phyloP scores from a whole-genome alignment of 1,140 invertebrate species.

The Neodiprion fabricii region DNA sequence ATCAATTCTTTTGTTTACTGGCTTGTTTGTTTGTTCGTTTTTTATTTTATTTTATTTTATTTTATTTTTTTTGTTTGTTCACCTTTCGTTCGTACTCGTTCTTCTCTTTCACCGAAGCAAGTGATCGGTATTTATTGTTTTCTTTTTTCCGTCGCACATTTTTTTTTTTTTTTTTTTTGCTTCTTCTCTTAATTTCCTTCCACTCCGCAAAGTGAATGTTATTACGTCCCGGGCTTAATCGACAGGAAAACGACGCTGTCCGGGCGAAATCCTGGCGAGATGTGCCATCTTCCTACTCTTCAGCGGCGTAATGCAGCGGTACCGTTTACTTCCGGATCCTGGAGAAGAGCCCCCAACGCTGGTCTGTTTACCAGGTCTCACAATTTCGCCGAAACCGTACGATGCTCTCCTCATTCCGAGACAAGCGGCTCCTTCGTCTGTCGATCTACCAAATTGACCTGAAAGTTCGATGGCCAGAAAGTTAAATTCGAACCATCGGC shows the following conservation, averaged over 20 bases:
- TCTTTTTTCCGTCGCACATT: no score
- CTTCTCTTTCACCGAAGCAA: background rate
- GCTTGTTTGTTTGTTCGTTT: background rate
- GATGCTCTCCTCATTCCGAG: constrained; percentile 40
- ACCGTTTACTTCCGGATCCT: constrained; percentile 47
- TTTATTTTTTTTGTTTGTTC: constrained; percentile 12
- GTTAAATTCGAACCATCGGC: no score
- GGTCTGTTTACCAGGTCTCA: constrained; percentile 43
- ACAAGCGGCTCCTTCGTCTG: background rate
- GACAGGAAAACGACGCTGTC: constrained; percentile 76
- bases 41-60: no score
- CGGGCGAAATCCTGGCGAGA: constrained; percentile 77
- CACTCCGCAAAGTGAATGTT: constrained; percentile 19
- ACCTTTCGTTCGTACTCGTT: background rate
- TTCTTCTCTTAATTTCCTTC: constrained; percentile 20
- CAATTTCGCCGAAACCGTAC: constrained; percentile 51
- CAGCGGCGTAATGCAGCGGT: constrained; percentile 70
- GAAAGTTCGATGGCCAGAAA: no score
- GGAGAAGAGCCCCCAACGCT: constrained; percentile 41
- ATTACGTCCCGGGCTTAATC: constrained; percentile 27
- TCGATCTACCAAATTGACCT: no score
- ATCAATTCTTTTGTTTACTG: background rate
- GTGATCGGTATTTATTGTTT: background rate
- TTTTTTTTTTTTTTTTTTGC: no score
- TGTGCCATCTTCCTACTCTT: constrained; percentile 78